Base-by-base conservation (phyloP, 1,140 invertebrate species). In the Drosophila repletoides region DNA sequence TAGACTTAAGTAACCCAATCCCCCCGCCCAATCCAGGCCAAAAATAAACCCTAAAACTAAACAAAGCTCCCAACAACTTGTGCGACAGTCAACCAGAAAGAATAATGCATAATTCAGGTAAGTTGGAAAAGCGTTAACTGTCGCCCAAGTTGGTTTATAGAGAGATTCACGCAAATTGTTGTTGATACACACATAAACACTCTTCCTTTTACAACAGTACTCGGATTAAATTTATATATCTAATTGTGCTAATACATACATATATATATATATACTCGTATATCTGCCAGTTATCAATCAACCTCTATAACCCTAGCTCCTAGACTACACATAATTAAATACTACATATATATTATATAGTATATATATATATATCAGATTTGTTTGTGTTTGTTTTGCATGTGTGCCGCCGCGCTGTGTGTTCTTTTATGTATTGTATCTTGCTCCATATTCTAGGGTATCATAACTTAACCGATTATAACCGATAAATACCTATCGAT, bases 321-420 rank as follows among this genome's bases (percentile, higher is more conserved):
- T 83, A 79, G 79, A 77, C 48, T 41, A 53, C 38, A 61, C 48
- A 51, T 31, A 55, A 12, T 43, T 36, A 59, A 17, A 34, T 10
- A 51, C 38, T 65, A 67, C 49, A 59, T 58, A 73, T 48, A 29
- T 43, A 43, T 55, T 63, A 65, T 53, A 72, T 76, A 26, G 49
- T 65, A 49, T 49, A 29, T 7, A 29, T 41, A 79, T 68, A 24
- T 79, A 45, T 80, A 81, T 69, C 48, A 59, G 79, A 79, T 74
- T 72, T 83, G 80, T 83, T 80, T 86, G 80, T 86, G 80, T 86
- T 84, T 86, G 80, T 86, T 86, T 80, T 86, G 80, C 80, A 86
- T 86, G 80, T 86, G 80, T 75, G 66, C 71, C 49, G 79, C n/a
- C n/a, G n/a, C n/a, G n/a, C n/a, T 75, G 75, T 64, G 68, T 56